Evolutionary conservation across 1,140 invertebrate genomes (phyloP), one percentile per base, ranked within the genome.

Genomic region (Caenorhabditis brenneri): DNA sequence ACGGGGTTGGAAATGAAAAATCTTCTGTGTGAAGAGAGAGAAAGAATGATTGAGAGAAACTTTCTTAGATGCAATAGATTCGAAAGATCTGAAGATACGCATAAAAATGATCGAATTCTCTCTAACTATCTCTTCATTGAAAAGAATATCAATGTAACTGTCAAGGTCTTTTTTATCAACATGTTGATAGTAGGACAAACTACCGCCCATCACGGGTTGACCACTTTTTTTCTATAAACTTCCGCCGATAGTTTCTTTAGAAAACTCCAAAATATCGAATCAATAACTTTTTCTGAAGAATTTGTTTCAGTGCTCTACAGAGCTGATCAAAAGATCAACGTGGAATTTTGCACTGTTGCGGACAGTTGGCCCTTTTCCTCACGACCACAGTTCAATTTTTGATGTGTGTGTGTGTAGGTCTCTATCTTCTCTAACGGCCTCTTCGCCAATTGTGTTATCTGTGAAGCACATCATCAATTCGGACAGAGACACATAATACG

Each of bases 361-460:
- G 16, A 9, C 19, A 6, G 24, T 29, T 31, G 29, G 7, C 12
- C 58, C 19, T 33, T 22, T 65, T 6, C 31, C 31, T 65, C 58
- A n/a, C 3, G 29, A 65, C 36, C 58, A 65, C 58, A 65, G 58
- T 65, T 65, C 58, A 65, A 65, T 65, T 36, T 33, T 65, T n/a
- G 58, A 33, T 19, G 22, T 58, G 10, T 65, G 16, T 36, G 3
- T 16, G 10, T n/a, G n/a, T n/a, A n/a, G 12, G 3, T 27, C 9
- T 29, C 53, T 55, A 10, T 27, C 12, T 29, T 55, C 53, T 55
- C 53, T 55, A 0, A n/a, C 49, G 22, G 19, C 24, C 53, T 58
- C 24, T 55, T 9, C 58, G 15, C 31, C 27, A 29, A 5, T 16
- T 36, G 3, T 24, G 9, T 65, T 65, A 65, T 65, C 58, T 65